These are phyloP conservation scores for Polypedilum pembai DNA, from an alignment of 1,140 invertebrate species.

Conservation along the genomic window DNA sequence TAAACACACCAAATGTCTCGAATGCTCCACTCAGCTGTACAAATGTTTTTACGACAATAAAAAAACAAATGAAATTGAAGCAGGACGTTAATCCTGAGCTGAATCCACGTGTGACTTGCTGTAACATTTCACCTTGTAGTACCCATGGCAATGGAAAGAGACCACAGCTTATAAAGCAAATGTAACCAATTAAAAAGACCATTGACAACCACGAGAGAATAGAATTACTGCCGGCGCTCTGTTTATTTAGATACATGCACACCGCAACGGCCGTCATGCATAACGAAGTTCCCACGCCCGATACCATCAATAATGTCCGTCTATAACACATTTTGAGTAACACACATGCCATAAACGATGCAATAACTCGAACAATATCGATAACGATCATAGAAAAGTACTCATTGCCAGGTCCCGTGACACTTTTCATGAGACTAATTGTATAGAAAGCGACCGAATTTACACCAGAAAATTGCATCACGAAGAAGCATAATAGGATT, in stretches of 20 bases:
- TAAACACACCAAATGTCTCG: conserved; percentile 56
- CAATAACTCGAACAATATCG: conserved; percentile 57
- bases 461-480: conserved; percentile 55
- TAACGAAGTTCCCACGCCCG: conserved; percentile 49
- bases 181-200: conserved; percentile 49
- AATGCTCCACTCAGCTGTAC: conserved; percentile 52
- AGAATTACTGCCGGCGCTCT: conserved; percentile 37
- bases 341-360: conserved; percentile 51
- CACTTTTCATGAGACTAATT: conserved; percentile 52
- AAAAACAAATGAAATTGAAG: conserved; percentile 58
- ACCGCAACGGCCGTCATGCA: conserved; percentile 47
- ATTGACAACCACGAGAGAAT: conserved; percentile 48
- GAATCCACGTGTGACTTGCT: conserved; percentile 48
- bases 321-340: conserved; percentile 52
- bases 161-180: conserved; percentile 50
- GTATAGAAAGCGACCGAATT: conserved; percentile 69
- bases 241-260: conserved; percentile 42
- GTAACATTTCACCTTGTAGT: conserved; percentile 58
- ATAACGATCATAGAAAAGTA: conserved; percentile 57
- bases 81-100: conserved; percentile 56
- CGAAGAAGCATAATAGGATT: conserved; percentile 52
- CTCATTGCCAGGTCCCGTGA: conserved; percentile 48
- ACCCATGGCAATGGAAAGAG: conserved; percentile 61
- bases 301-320: conserved; percentile 50
- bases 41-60: conserved; percentile 63